Evolutionary conservation across 2,113 vertebrate species (phyloP).

Genomic region (Numenius arquata): DNA sequence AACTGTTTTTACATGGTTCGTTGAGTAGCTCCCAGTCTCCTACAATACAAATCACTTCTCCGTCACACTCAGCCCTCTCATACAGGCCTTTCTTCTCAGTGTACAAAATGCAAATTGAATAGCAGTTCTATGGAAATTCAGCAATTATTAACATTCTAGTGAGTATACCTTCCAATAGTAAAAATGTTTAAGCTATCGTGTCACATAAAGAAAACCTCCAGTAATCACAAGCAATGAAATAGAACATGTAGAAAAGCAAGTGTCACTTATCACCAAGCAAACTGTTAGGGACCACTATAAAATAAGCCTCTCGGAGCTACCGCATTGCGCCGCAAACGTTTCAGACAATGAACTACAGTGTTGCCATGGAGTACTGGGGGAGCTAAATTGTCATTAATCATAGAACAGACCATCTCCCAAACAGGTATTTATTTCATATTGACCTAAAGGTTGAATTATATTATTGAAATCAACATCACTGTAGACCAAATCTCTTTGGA

Average conservation of each 20-base stretch:
- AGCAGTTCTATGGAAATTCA: background rate
- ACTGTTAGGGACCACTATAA: background rate
- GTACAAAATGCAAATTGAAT: constrained; percentile 42
- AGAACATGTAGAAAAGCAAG: background rate
- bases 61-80: background rate
- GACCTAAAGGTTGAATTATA: constrained; percentile 63
- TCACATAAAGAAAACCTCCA: background rate
- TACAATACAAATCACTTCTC: constrained; percentile 71
- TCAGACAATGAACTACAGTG: background rate
- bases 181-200: background rate
- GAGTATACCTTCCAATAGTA: background rate
- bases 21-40: constrained; percentile 73
- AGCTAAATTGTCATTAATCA: constrained; percentile 3
- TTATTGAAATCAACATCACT: constrained; percentile 43
- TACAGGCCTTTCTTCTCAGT: constrained; percentile 26
- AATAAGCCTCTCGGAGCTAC: background rate
- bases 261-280: background rate
- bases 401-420: constrained; percentile 22
- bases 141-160: background rate
- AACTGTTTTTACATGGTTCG: constrained; percentile 80
- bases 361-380: background rate
- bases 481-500: constrained; percentile 33
- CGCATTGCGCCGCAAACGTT: background rate
- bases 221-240: background rate
- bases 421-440: constrained; percentile 61